These are phyloP conservation scores for Zosterops borbonicus DNA, from an alignment of 2,113 vertebrate genomes.

Conservation along the genomic window DNA sequence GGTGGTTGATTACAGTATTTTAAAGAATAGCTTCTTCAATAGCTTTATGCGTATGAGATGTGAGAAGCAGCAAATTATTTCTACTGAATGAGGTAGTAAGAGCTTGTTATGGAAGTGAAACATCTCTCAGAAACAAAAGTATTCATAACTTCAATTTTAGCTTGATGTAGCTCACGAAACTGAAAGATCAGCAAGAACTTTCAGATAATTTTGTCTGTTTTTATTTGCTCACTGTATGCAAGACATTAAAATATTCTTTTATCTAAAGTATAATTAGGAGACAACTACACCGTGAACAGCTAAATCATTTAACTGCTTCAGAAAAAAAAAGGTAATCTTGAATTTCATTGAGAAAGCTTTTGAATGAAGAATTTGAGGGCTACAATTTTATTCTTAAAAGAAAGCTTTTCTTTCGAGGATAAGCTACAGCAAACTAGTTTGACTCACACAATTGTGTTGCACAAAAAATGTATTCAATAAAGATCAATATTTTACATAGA, in stretches of 20 bases:
- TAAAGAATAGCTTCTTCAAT: conserved; percentile 30
- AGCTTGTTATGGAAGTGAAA: conserved; percentile 16
- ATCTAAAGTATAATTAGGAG: conserved; percentile 46
- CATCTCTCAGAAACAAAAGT: conserved; percentile 17
- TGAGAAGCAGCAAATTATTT: conserved; percentile 27
- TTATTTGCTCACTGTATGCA: conserved; percentile 16
- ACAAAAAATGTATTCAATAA: conserved; percentile 13
- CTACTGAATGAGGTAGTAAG: conserved; percentile 49
- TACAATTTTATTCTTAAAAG: conserved; percentile 38
- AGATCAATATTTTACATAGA: conserved; percentile 30
- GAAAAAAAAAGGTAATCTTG: conserved; percentile 6
- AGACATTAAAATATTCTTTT: conserved; percentile 38
- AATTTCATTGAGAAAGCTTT: conserved; percentile 53
- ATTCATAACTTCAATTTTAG: conserved; percentile 35
- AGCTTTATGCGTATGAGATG: conserved; percentile 13
- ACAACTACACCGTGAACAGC: background rate
- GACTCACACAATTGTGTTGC: background rate
- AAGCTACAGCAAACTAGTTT: conserved; percentile 37
- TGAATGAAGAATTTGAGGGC: conserved; percentile 28
- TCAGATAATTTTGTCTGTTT: conserved; percentile 17
- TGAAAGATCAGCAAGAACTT: conserved; percentile 49
- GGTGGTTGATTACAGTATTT: conserved; percentile 2
- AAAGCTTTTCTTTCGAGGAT: conserved; percentile 10
- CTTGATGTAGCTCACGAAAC: background rate
- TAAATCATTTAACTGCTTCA: conserved; percentile 23